phyloP scores from a whole-genome alignment of 2,888 invertebrate genomes.

The Aradus depressus region DNA sequence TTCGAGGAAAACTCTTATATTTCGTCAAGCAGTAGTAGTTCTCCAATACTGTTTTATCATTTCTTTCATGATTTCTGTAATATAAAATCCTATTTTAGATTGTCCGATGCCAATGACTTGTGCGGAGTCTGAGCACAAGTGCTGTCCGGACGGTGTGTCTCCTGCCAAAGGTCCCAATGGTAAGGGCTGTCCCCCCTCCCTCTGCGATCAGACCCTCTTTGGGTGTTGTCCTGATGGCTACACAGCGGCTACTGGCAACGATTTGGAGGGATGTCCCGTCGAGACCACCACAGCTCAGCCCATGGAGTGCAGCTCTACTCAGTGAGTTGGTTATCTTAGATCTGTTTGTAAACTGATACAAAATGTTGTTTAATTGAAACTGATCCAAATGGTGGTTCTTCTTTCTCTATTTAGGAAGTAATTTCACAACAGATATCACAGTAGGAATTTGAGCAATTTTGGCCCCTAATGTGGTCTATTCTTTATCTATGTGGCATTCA shows the following conservation, averaged over 20 bases:
- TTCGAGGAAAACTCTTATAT: no score
- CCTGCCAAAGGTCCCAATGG: conserved; percentile 57
- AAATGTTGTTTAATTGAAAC: no score
- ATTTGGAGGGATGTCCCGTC: conserved; percentile 70
- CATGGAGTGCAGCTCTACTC: conserved; percentile 34
- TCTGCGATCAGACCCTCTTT: conserved; percentile 66
- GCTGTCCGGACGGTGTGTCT: conserved; percentile 73
- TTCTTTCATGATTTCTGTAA: no score
- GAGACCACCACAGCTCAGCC: conserved; percentile 30
- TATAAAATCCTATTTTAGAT: conserved; percentile 39
- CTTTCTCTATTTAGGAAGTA: no score
- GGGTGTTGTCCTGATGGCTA: conserved; percentile 77
- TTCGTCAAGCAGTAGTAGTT: no score
- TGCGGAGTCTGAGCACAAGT: conserved; percentile 60
- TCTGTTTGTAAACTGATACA: not conserved
- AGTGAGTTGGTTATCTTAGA: conserved; percentile 30
- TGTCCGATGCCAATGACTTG: conserved; percentile 65
- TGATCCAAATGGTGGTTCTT: no score
- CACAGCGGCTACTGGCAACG: conserved; percentile 67
- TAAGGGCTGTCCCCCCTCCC: conserved; percentile 62
- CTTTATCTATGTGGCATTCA: no score
- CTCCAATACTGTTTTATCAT: no score
- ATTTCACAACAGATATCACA: no score
- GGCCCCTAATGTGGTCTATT: no score
- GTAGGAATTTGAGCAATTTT: no score